Evolutionary conservation across 2,888 invertebrate species (phyloP), one percentile per base, ranked within the genome.

Genomic region (Tanaodytes sp.): DNA sequence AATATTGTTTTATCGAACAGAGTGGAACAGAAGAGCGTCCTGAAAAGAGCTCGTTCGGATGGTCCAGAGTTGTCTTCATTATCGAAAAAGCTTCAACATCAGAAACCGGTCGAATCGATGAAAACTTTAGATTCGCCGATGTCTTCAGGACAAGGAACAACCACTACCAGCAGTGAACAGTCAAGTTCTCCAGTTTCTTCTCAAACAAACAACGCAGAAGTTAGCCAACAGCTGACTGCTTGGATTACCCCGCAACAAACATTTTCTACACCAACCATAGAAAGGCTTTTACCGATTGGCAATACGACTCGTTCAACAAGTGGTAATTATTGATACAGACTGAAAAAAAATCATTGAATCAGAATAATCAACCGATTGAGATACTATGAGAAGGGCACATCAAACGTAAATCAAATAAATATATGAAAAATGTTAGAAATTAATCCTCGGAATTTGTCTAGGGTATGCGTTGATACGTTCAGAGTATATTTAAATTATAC

Each of bases 231-330:
- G 31, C 63, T 70, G 2, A 63, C 72, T n/a, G 78, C 77, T 73
- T 66, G 68, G 27, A 58, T 62, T 2, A 71, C 55, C 62, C 59
- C 73, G 6, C 76, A 77, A 40, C 79, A 76, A 27, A 72, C 75
- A 14, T 76, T 81, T 14, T 63, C 71, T 1, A 69, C 82, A 23
- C 85, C 86, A 42, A 75, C 86, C 71, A 73, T 88, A 15, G 90
- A 90, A 80, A 81, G 90, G 68, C 82, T 90, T 18, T 80, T 90
- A 49, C 90, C 90, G 0, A 88, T 90, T 68, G 90, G 90, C 2
- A 78, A 77, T 1, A 64, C 71, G 0, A 71, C 63, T 12, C 80
- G 82, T 3, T 54, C 75, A 6, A 61, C 73, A 18, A 74, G 79
- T 51, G 68, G 54, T 61, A 48, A 51, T n/a, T n/a, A 30, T 30